Evolutionary conservation across 2,113 vertebrate species (phyloP).

Genomic region (Gorsachius goisagi): DNA sequence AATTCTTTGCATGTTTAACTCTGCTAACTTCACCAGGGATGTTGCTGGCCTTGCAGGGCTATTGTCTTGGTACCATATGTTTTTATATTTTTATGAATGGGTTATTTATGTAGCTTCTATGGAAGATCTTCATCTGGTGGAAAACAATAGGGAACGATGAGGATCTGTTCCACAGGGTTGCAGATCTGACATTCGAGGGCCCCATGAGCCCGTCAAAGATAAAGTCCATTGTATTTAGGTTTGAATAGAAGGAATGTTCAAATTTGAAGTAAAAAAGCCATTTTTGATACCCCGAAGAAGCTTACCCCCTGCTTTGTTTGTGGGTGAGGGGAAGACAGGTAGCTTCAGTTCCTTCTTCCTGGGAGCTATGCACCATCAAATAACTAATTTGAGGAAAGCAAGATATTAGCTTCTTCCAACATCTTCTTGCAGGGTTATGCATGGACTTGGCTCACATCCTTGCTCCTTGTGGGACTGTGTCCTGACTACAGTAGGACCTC

Average conservation of each 20-base stretch:
- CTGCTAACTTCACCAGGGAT: background rate
- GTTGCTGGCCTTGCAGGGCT: background rate
- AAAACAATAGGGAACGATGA: conserved; percentile 2
- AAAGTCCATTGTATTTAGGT: conserved; percentile 39
- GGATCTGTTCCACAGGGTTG: background rate
- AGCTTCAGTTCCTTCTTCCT: background rate
- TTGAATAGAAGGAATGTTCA: conserved; percentile 14
- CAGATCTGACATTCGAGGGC: background rate
- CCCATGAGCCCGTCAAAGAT: conserved; percentile 10
- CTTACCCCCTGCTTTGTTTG: background rate
- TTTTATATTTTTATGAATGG: conserved; percentile 7
- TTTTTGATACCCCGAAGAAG: background rate
- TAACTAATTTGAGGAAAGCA: background rate
- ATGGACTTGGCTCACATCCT: background rate
- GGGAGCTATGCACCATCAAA: background rate
- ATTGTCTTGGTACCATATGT: conserved; percentile 19
- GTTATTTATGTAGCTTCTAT: conserved; percentile 21
- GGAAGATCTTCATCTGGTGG: background rate
- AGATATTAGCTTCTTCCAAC: background rate
- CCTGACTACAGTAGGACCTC: background rate
- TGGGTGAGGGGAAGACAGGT: background rate
- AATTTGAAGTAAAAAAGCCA: background rate
- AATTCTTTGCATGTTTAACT: conserved; percentile 8
- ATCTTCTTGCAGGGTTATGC: background rate
- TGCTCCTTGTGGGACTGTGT: rapidly evolving